Conservation (phyloP, 2,888 invertebrate species). For the Priapulus caudatus region DNA sequence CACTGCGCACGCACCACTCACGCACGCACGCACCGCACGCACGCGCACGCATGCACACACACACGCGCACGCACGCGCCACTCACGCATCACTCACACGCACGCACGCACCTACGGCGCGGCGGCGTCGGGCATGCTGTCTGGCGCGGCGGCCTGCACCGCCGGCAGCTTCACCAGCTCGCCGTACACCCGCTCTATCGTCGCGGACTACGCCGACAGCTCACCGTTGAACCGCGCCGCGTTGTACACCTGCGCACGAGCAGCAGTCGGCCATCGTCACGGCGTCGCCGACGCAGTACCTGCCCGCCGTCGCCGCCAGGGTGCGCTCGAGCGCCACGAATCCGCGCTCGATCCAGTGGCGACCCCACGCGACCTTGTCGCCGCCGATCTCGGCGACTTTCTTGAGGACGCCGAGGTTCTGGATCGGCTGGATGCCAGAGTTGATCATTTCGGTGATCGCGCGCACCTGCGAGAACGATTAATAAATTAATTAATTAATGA, state of each 20-base stretch:
- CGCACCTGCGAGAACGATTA: too few relatives aligned
- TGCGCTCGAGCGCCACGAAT: constrained; percentile 75
- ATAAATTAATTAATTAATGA: too few relatives aligned
- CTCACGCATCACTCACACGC: too few relatives aligned
- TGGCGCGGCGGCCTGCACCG: constrained; percentile 81
- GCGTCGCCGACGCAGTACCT: constrained; percentile 81
- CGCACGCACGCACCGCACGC: too few relatives aligned
- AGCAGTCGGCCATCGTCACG: constrained; percentile 85
- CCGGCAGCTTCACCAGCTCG: constrained; percentile 71
- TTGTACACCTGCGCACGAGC: constrained; percentile 43
- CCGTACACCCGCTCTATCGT: constrained; percentile 74
- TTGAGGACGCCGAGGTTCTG: constrained; percentile 82
- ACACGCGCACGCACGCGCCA: too few relatives aligned
- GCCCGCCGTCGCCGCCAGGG: constrained; percentile 61
- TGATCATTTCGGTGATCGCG: constrained; percentile 79
- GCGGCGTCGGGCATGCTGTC: constrained; percentile 71
- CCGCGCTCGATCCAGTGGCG: constrained; percentile 83
- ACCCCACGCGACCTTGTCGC: constrained; percentile 58
- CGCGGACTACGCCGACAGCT: constrained; percentile 74
- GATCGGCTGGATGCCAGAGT: constrained; percentile 87
- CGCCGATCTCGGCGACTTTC: constrained; percentile 39
- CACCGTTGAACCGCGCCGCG: constrained; percentile 66
- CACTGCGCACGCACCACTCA: too few relatives aligned
- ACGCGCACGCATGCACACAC: too few relatives aligned
- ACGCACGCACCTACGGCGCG: too few relatives aligned